These are phyloP conservation scores for Atethmia centrago DNA, from an alignment of 2,888 invertebrate genomes.

Conservation along the genomic window DNA sequence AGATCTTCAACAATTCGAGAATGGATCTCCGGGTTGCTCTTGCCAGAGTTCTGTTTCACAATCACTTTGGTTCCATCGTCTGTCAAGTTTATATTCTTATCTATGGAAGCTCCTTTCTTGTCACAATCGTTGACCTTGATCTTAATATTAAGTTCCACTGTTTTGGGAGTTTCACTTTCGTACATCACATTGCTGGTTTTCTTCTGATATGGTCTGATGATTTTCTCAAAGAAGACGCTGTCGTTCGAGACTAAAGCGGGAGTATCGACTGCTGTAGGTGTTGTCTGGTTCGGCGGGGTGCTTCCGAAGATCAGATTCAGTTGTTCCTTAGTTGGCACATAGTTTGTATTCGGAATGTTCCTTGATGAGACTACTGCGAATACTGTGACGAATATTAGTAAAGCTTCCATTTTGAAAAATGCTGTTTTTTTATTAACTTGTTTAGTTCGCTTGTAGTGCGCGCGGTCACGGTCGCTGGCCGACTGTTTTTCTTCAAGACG, in stretches of 20 bases:
- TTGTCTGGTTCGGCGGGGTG: neutral
- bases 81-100: neutral
- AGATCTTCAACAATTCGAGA: slow-evolving; percentile 6
- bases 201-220: slow-evolving; percentile 3
- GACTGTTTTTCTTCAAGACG: slow-evolving; percentile 28
- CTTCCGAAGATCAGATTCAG: slow-evolving; percentile 33
- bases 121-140: slow-evolving; percentile 16
- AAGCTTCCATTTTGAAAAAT: slow-evolving; percentile 18
- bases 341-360: slow-evolving; percentile 12
- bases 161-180: neutral
- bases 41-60: neutral
- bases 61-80: neutral
- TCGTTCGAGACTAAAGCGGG: neutral
- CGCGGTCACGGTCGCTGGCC: slow-evolving; percentile 36
- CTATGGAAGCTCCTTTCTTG: neutral
- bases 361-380: slow-evolving; percentile 9
- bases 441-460: neutral
- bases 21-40: neutral
- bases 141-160: slow-evolving; percentile 13
- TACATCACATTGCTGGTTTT: slow-evolving; percentile 7
- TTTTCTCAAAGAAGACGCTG: neutral
- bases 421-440: too few relatives aligned
- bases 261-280: neutral
- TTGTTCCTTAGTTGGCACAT: slow-evolving; percentile 17
- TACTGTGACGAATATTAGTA: slow-evolving; percentile 31